phyloP scores from a whole-genome alignment of 2,888 invertebrate genomes.

The Troilus luridus region DNA sequence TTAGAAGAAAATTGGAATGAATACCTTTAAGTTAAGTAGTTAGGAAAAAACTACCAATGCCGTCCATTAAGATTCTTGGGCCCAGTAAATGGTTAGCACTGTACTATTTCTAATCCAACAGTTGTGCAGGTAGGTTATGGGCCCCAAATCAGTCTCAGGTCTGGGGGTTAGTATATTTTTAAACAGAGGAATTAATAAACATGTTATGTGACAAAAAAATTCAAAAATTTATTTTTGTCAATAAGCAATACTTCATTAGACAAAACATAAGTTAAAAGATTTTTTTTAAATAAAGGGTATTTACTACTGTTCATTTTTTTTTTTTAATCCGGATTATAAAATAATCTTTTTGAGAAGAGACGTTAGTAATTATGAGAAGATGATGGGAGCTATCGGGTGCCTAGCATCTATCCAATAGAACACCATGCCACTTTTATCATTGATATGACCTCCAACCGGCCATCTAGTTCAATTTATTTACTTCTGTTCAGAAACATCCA shows the following conservation, averaged over 20 bases:
- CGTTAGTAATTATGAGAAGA: neutral
- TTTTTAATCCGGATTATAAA: neutral
- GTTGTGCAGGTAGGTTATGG: no score
- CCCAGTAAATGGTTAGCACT: no score
- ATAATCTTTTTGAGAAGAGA: neutral
- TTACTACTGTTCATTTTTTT: neutral
- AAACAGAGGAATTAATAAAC: no score
- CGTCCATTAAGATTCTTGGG: no score
- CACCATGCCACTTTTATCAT: constrained; percentile 52
- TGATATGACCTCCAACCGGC: constrained; percentile 54
- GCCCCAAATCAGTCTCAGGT: no score
- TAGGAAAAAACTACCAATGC: no score
- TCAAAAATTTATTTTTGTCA: no score
- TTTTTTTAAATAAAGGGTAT: neutral
- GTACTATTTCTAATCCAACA: no score
- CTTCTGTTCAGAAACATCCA: constrained; percentile 30
- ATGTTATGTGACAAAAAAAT: no score
- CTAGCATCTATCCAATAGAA: constrained; percentile 27
- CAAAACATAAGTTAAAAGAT: neutral
- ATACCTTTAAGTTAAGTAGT: no score
- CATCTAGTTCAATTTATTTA: constrained; percentile 54
- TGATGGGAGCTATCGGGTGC: neutral
- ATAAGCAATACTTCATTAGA: neutral
- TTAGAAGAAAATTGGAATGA: no score
- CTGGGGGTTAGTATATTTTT: no score